Base-by-base conservation (phyloP, 2,797 vertebrate genomes). In the Phataginus tetradactyla region DNA sequence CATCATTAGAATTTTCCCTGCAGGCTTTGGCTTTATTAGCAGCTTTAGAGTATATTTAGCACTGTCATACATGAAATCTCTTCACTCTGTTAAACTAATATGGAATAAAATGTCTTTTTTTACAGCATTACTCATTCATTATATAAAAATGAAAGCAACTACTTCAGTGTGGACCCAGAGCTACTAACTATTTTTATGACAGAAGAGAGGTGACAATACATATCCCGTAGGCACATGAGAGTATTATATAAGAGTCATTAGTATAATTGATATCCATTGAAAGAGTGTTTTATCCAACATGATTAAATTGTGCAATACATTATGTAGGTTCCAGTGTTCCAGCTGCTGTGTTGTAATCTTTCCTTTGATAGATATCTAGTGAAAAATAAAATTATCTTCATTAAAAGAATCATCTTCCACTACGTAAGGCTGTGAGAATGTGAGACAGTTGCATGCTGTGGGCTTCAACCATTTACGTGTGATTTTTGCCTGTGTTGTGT, bases 191-290 rank as follows among this genome's bases (percentile, higher is more conserved):
- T 98, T 98, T 98, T 98, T 98, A 98, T 98, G 98, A 98, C 98
- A 98, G 98, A 98, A 98, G 96, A 96, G 98, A 98, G 97, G 98
- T 98, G 98, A 98, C 98, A 98, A 96, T 98, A 94, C 97, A 97
- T 97, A 98, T 98, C 98, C 98, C 94, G 96, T 98, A 98, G 98
- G 98, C 98, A 98, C 97, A 97, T 74, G 95, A 97, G 98, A 97
- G 97, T 98, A 98, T 98, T 98, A 98, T 98, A 97, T 98, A 98
- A 99, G 98, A 98, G 97, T 99, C 98, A 98, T 99, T 99, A 99
- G 98, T 97, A 97, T 99, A 99, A 99, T 98, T 99, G 98, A 99
- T 98, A 98, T 98, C 98, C 97, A 98, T 98, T 98, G 98, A 98
- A 98, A 98, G 97, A 98, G 95, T 98, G 97, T 98, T 98, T 96